These are phyloP conservation scores for Xiphias gladius DNA, from an alignment of 2,113 vertebrate species.

Conservation along the genomic window DNA sequence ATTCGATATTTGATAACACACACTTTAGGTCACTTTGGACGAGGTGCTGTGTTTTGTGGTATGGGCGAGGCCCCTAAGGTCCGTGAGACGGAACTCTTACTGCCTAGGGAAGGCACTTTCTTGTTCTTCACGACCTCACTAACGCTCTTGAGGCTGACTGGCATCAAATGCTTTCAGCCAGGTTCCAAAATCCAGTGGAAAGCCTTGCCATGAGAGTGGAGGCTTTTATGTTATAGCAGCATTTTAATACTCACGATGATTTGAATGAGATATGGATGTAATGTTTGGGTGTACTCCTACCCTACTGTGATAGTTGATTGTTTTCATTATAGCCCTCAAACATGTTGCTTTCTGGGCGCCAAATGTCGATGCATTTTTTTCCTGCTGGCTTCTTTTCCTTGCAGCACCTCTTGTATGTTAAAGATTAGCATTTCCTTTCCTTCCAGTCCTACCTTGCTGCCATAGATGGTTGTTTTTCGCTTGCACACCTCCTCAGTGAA, in stretches of 20 bases:
- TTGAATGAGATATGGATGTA: too few relatives aligned
- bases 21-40: too few relatives aligned
- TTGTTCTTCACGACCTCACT: too few relatives aligned
- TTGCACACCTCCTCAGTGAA: conserved; percentile 84
- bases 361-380: neutral
- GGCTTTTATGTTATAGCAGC: neutral
- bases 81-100: neutral
- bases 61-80: neutral
- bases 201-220: neutral
- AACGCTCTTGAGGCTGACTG: too few relatives aligned
- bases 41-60: too few relatives aligned
- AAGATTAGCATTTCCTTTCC: neutral
- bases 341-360: neutral
- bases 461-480: conserved; percentile 84
- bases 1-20: too few relatives aligned
- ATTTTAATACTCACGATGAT: too few relatives aligned
- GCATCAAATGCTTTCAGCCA: too few relatives aligned
- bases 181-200: too few relatives aligned
- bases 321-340: too few relatives aligned
- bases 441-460: conserved; percentile 83
- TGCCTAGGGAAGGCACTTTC: too few relatives aligned
- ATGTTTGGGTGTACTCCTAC: neutral
- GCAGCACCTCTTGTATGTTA: neutral
- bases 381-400: neutral
- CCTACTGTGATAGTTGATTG: too few relatives aligned